Base-by-base conservation (phyloP, 1,140 invertebrate species). In the Littorina saxatilis region DNA sequence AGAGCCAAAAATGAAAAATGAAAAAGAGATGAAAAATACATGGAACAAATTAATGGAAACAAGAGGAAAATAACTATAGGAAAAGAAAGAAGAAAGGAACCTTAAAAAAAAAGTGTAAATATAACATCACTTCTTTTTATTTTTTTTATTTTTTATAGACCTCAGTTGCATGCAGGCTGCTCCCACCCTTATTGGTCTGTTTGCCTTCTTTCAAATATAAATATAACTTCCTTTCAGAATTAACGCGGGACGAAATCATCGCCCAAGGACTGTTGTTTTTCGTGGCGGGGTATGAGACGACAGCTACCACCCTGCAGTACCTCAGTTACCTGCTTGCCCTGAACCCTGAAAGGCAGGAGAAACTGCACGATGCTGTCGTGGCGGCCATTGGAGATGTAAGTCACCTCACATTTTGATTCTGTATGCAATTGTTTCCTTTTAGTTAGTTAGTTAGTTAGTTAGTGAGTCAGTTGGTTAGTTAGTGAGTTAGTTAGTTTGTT, bases 261-360 rank as follows among this genome's bases (percentile, higher is more conserved):
- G 94, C 94, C 0, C 95, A 96, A 85, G 94, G 94, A 0, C 91
- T 94, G 0, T 78, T 95, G 11, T 95, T 96, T 82, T 95, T 96
- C 81, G 90, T 94, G 1, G 96, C 94, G 74, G 95, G 95, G 1
- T 95, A 94, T 83, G 95, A 95, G 87, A 95, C 95, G 0, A 93
- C 94, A 0, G 92, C 94, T 0, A 93, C 93, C 0, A 91, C 94
- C 0, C 87, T 95, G 55, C 88, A 93, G 0, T 94, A 94, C 83
- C 88, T 94, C 0, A 86, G 93, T 0, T 94, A 94, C 72, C 91
- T 94, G 81, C 85, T 96, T 29, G 94, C 95, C 1, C 84, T 92
- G n/a, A 88, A 95, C 81, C 93, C 91, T 0, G 88, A 93, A 0
- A 86, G 95, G 9, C 95, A 95, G 83, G 83, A 94, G 20, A 94